Percentiles rank a stretch among this genome's conserved stretches.
Evolutionary conservation across 2,888 invertebrate genomes (phyloP).

Genomic region (Cistogaster globosa): DNA sequence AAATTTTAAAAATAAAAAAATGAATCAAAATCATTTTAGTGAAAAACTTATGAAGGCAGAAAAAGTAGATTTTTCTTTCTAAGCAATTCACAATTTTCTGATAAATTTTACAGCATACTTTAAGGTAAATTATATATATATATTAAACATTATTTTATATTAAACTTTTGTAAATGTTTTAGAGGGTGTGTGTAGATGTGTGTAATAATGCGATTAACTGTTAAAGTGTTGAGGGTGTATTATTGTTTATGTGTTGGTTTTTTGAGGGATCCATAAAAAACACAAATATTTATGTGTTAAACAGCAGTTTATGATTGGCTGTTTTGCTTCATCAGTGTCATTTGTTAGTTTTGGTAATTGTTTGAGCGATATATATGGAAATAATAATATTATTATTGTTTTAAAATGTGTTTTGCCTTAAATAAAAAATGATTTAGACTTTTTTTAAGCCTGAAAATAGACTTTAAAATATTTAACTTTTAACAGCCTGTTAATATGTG

Average conservation of each 20-base stretch:
- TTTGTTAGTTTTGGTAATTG: no score
- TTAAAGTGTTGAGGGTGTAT: constrained; percentile 26
- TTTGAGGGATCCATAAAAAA: background rate
- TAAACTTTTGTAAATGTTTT: background rate
- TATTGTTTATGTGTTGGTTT: constrained; percentile 39
- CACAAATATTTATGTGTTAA: constrained; percentile 4
- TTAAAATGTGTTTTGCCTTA: no score
- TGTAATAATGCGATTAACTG: background rate
- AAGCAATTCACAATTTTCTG: background rate
- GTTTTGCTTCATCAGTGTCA: constrained; percentile 27
- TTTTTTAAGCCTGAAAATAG: background rate
- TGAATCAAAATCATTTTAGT: constrained; percentile 17
- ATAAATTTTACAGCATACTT: background rate
- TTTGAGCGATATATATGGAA: no score
- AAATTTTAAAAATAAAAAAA: background rate
- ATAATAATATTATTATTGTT: no score
- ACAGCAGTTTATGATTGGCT: background rate
- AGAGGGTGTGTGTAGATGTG: constrained; percentile 3
- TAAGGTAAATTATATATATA: background rate
- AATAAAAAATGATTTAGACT: no score
- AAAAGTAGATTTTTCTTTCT: background rate
- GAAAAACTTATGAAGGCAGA: background rate
- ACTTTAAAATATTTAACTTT: constrained; percentile 9
- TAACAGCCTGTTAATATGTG: background rate
- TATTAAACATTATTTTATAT: background rate